These are phyloP conservation scores for Aythya baeri DNA, from an alignment of 2,113 vertebrate genomes.

Conservation along the genomic window DNA sequence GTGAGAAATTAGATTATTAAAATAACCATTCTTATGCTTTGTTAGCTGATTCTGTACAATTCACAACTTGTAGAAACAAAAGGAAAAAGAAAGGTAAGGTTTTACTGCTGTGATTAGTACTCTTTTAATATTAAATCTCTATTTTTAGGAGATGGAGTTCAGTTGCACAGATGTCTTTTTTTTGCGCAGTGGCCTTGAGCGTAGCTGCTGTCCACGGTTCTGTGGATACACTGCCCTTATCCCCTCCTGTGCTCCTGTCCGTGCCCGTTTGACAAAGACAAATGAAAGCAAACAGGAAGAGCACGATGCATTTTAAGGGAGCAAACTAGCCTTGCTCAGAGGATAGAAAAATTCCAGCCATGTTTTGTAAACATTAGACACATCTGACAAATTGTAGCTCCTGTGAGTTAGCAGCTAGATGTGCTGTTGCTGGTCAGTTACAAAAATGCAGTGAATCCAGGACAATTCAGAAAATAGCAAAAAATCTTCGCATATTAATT, in stretches of 20 bases:
- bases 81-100: background rate
- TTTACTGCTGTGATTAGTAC: background rate
- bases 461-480: background rate
- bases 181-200: background rate
- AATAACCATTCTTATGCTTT: background rate
- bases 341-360: background rate
- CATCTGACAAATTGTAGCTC: background rate
- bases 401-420: background rate
- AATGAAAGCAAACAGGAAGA: background rate
- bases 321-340: background rate
- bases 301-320: background rate
- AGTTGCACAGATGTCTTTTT: background rate
- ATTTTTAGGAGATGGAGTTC: background rate
- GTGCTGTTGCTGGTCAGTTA: background rate
- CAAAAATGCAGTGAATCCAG: background rate
- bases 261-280: background rate
- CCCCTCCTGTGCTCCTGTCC: background rate
- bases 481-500: background rate
- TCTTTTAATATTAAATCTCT: background rate
- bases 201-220: background rate
- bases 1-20: background rate
- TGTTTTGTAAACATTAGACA: background rate
- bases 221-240: background rate
- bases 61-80: background rate
- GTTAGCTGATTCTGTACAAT: background rate